Evolutionary conservation across 1,140 invertebrate genomes (phyloP).

Genomic region (Drosophila subpulchrella): DNA sequence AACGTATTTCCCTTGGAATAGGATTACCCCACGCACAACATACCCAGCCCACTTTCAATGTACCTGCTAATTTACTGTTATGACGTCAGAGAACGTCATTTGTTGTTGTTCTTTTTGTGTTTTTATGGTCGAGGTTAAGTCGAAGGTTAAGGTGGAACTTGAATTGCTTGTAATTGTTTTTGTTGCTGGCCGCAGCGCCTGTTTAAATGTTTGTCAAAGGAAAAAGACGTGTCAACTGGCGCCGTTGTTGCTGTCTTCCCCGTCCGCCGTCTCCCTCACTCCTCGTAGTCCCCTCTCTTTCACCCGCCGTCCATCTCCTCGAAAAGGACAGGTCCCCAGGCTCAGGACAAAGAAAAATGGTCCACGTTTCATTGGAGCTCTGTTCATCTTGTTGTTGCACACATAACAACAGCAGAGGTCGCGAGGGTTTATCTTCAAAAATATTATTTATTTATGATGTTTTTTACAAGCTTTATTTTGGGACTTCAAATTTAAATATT

Average conservation of each 20-base stretch:
- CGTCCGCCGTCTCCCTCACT: not conserved
- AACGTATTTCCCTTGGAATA: not conserved
- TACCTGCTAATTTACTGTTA: conserved; percentile 69
- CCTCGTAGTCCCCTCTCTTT: not conserved
- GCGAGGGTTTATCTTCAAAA: not conserved
- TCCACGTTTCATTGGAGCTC: conserved; percentile 65
- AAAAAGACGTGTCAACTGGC: conserved; percentile 71
- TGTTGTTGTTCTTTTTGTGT: not conserved
- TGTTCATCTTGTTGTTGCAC: conserved; percentile 52
- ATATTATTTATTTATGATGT: no score
- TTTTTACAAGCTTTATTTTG: no score
- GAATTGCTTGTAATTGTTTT: conserved; percentile 73
- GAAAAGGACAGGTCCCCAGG: conserved; percentile 35
- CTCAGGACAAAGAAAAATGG: conserved; percentile 70
- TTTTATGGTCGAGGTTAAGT: conserved; percentile 19
- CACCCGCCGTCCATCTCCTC: no score
- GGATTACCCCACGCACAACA: not conserved
- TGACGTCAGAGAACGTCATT: conserved; percentile 47
- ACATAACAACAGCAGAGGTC: conserved; percentile 5
- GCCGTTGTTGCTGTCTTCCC: conserved; percentile 43
- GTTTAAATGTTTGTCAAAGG: conserved; percentile 74
- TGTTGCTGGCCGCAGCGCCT: conserved; percentile 48
- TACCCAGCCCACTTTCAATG: not conserved
- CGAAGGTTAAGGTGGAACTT: conserved; percentile 49
- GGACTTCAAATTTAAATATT: no score